Evolutionary conservation across 2,113 vertebrate species (phyloP), one percentile per base, ranked within the genome.

Genomic region (Oceanodroma tethys): DNA sequence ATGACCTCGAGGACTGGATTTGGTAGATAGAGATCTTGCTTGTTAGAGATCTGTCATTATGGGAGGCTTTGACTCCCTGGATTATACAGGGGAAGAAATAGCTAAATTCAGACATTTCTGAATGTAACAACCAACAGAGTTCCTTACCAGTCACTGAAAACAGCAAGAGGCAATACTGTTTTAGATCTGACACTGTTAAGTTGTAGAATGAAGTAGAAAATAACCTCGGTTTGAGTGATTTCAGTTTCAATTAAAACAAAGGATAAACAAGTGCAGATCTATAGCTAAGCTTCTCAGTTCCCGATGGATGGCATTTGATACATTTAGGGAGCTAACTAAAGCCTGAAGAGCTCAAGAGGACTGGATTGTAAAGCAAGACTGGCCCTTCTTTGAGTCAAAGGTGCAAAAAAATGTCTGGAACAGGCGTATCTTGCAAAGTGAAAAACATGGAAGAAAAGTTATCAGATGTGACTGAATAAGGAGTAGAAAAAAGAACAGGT

Each of bases 1-100:
- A 22, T 82, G 93, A 96, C 87, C 95, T 96, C 10, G 4, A 82
- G 84, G 90, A 68, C 55, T 85, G 81, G 81, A 87, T 95, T 96
- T 82, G 32, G 42, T 58, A 93, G 95, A 93, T 96, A 92, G 3
- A 2, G 6, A 93, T 94, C 93, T 96, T 66, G 18, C 60, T 85
- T 90, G 55, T 92, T 95, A 94, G 81, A 96, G 67, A 66, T 68
- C 79, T 96, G 67, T 83, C 85, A 42, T 93, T 95, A 73, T 38
- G 67, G 50, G 50, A 92, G n/a, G 59, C 53, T 97, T 93, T 92
- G 63, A 45, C 59, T 96, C 82, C 74, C 65, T 4, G 5, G 74
- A 80, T 92, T 88, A 71, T 72, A 30, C 7, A 72, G 27, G 36
- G 45, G 40, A 90, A 73, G 62, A 94, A 87, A 90, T n/a, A 79